phyloP scores from a whole-genome alignment of 2,797 vertebrate species.

The Crocodylus rhombifer region DNA sequence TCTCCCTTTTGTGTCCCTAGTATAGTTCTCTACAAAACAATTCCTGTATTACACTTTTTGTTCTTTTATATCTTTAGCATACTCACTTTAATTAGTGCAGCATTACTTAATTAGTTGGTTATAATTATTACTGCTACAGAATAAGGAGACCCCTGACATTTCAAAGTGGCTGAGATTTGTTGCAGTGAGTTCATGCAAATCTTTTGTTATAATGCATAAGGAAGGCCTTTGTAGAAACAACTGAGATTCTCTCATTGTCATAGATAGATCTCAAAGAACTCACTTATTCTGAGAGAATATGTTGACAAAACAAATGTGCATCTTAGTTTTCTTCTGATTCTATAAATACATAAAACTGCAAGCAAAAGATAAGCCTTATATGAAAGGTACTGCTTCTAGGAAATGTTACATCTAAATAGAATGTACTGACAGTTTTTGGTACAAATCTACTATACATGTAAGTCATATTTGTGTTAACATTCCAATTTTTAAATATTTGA shows the following conservation, averaged over 20 bases:
- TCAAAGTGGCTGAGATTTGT: slow-evolving; percentile 23
- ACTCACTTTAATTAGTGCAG: slow-evolving; percentile 30
- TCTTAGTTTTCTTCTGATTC: not conserved
- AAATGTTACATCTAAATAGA: not conserved
- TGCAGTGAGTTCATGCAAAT: not conserved
- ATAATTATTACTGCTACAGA: not conserved
- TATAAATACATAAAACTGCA: not conserved
- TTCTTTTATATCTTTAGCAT: slow-evolving; percentile 22
- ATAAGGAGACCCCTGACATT: not conserved
- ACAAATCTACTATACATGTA: not conserved
- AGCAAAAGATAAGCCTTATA: not conserved
- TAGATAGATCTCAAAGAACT: not conserved
- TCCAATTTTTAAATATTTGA: not conserved
- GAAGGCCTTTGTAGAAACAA: not conserved
- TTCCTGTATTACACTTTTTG: slow-evolving; percentile 20
- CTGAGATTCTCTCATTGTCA: not conserved
- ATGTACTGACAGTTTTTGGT: not conserved
- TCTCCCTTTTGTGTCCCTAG: slow-evolving; percentile 11
- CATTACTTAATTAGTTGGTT: slow-evolving; percentile 17
- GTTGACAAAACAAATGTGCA: not conserved
- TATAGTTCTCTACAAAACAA: not conserved
- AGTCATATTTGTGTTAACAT: not conserved
- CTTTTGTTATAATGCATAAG: not conserved
- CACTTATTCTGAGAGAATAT: not conserved
- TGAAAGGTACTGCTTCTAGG: not conserved